Percentiles rank a stretch among this genome's conserved stretches.
phyloP scores from a whole-genome alignment of 2,888 invertebrate genomes.

The Oscheius sp. region DNA sequence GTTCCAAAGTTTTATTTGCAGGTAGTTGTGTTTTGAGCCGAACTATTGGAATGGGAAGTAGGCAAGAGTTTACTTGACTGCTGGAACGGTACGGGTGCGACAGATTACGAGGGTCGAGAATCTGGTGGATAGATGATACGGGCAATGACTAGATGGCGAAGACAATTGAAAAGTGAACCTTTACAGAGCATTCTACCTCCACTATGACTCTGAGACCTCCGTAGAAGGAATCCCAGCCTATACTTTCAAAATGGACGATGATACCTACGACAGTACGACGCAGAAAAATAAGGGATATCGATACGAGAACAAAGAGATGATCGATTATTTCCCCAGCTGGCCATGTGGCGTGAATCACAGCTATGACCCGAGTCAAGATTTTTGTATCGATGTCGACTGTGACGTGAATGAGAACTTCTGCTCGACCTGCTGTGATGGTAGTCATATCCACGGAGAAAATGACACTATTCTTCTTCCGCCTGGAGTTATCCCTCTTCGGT shows the following conservation, averaged over 20 bases:
- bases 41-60: too few species aligned
- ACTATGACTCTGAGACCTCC: constrained; percentile 44
- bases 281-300: constrained; percentile 51
- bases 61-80: too few species aligned
- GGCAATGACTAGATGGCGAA: too few species aligned
- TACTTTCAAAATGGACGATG: constrained; percentile 50
- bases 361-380: constrained; percentile 34
- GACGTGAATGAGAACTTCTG: constrained; percentile 3
- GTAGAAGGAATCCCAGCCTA: constrained; percentile 56
- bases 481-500: constrained; percentile 60
- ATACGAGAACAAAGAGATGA: constrained; percentile 53
- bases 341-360: constrained; percentile 55
- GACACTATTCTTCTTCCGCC: constrained; percentile 57
- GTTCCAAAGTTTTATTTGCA: constrained; percentile 62
- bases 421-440: constrained; percentile 27
- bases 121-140: too few species aligned
- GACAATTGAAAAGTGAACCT: too few species aligned
- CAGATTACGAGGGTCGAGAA: too few species aligned
- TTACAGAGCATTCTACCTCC: constrained; percentile 52
- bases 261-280: constrained; percentile 53
- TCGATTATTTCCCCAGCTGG: constrained; percentile 61
- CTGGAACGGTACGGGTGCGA: too few species aligned
- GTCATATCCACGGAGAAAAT: constrained; percentile 1
- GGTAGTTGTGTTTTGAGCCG: too few species aligned
- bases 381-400: constrained; percentile 14